Percentiles rank a stretch among this genome's conserved stretches.
Evolutionary conservation across 2,888 invertebrate genomes (phyloP).

Genomic region (Cheilosia grossa): DNA sequence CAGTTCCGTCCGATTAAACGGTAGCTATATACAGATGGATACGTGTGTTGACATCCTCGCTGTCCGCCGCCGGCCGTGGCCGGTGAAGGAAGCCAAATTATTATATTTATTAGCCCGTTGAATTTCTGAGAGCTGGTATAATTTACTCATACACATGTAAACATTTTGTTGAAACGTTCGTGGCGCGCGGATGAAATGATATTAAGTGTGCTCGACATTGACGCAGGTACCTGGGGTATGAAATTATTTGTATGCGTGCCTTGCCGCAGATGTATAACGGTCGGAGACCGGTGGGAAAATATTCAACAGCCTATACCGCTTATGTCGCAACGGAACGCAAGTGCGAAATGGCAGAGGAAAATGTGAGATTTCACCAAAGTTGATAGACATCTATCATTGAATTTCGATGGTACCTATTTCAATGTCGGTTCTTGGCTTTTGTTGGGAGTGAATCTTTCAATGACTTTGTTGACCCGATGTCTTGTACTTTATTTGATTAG

Average conservation of each 20-base stretch:
- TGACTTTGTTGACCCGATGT: too few relatives aligned
- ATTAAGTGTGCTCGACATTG: conserved; percentile 34
- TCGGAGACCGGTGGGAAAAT: too few relatives aligned
- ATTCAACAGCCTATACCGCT: too few relatives aligned
- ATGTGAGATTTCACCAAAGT: too few relatives aligned
- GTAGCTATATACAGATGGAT: conserved; percentile 8
- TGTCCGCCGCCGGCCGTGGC: conserved; percentile 16
- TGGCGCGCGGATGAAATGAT: not conserved
- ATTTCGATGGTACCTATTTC: too few relatives aligned
- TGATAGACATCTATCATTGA: too few relatives aligned
- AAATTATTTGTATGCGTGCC: conserved; percentile 12
- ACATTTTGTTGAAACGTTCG: conserved; percentile 53
- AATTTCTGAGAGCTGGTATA: conserved; percentile 30
- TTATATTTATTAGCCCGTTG: conserved; percentile 57
- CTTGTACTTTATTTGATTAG: too few relatives aligned
- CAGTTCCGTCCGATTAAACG: conserved; percentile 62
- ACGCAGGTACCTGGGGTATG: conserved; percentile 18
- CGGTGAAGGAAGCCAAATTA: conserved; percentile 61
- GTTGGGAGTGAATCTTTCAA: too few relatives aligned
- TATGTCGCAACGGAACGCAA: too few relatives aligned
- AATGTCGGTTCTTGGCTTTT: too few relatives aligned
- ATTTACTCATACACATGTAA: conserved; percentile 68
- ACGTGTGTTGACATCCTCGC: conserved; percentile 61
- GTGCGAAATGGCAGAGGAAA: too few relatives aligned
- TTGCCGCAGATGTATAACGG: too few relatives aligned